Base-by-base conservation (phyloP, 2,888 invertebrate genomes). In the Cephus spinipes region DNA sequence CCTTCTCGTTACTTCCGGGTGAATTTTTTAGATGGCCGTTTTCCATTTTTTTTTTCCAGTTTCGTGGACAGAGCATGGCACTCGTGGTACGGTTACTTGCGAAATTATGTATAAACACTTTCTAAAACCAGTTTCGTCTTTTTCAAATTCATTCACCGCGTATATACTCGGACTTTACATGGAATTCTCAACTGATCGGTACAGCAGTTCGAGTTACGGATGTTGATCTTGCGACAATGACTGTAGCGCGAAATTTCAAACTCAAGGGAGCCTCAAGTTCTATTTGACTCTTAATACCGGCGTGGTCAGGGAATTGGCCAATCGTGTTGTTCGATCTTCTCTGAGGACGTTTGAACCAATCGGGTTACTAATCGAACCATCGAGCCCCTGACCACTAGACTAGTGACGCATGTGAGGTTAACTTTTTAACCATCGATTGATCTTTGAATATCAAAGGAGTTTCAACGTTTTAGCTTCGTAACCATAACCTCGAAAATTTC, bases 401-500 rank as follows among this genome's bases (percentile, higher is more conserved):
- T 81, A 83, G 82, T 89, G 87, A 89, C 89, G 87, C 85, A 87
- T 80, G 82, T 80, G 75, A 79, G 86, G 85, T 87, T 84, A 82
- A 87, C 84, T 81, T 80, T 82, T 83, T 77, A 87, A 88, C 83
- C 82, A 81, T 83, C 81, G 81, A 84, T 87, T 87, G 85, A 87
- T 84, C 85, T 84, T 31, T 71, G 23, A 9, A 55, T 55, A 23
- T 55, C 55, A 1, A 55, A 9, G 23, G 23, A 23, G 55, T 15
- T 23, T 55, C 9, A 23, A 55, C 55, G 55, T 55, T 55, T 55
- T 55, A 55, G 9, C 55, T 23, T 55, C 23, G 55, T 23, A 55
- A 55, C 55, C 23, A 55, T 55, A 55, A 55, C 23, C 55, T 55
- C 55, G 55, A 55, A 55, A 55, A 23, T 55, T 55, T 55, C 55